phyloP scores from a whole-genome alignment of 1,140 invertebrate species.

The Drosophila willistoni region DNA sequence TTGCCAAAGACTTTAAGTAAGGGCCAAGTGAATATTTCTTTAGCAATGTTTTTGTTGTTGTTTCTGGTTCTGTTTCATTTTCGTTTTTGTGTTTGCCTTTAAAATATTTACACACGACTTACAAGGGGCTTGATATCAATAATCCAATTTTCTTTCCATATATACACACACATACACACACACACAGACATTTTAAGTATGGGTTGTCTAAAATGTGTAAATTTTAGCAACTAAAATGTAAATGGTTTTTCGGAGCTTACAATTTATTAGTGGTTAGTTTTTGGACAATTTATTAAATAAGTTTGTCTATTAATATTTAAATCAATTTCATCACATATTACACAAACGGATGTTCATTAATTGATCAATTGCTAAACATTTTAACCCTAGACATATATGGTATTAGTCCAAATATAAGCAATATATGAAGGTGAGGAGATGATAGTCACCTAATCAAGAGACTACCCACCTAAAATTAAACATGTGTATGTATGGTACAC shows the following conservation, averaged over 20 bases:
- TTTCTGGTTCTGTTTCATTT: conserved; percentile 23
- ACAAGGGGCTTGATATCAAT: conserved; percentile 69
- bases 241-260: background rate
- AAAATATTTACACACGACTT: conserved; percentile 41
- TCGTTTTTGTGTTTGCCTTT: conserved; percentile 13
- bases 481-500: conserved; percentile 36
- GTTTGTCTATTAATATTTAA: background rate
- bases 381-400: background rate
- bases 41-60: conserved; percentile 51
- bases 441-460: conserved; percentile 9
- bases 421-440: background rate
- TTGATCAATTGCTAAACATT: conserved; percentile 28
- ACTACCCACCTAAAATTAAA: conserved; percentile 25
- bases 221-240: conserved; percentile 3
- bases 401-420: background rate
- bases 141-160: conserved; percentile 64
- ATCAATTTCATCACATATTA: conserved; percentile 6
- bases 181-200: conserved; percentile 17
- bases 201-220: background rate
- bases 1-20: conserved; percentile 59
- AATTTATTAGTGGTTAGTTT: conserved; percentile 2
- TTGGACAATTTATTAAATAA: background rate
- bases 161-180: background rate
- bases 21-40: conserved; percentile 33
- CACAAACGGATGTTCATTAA: conserved; percentile 41